Evolutionary conservation across 2,888 invertebrate species (phyloP).

Genomic region (Anagyrus pseudococci): DNA sequence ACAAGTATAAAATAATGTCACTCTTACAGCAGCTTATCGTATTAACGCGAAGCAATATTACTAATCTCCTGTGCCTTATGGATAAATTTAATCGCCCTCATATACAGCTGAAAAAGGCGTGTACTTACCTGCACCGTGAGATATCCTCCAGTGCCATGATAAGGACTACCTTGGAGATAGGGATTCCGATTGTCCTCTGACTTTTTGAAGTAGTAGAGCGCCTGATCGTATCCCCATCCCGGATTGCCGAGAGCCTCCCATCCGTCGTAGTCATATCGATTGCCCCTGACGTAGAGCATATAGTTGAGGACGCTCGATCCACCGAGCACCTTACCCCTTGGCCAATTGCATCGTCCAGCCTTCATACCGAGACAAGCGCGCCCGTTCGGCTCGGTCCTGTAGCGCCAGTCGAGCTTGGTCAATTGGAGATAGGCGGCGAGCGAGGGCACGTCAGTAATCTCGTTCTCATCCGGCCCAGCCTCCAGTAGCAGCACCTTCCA

Average conservation of each 20-base stretch:
- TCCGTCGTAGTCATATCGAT: slow-evolving; percentile 81
- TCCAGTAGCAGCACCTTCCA: slow-evolving; percentile 84
- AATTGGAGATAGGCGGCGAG: slow-evolving; percentile 86
- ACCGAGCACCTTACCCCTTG: slow-evolving; percentile 87
- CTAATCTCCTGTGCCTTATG: too few relatives aligned
- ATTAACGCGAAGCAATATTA: too few relatives aligned
- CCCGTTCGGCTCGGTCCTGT: slow-evolving; percentile 84
- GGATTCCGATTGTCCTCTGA: slow-evolving; percentile 90
- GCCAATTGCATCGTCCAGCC: slow-evolving; percentile 82
- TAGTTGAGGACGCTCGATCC: slow-evolving; percentile 88
- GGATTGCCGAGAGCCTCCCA: slow-evolving; percentile 88
- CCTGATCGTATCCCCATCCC: slow-evolving; percentile 87
- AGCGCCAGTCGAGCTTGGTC: slow-evolving; percentile 87
- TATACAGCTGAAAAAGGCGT: too few relatives aligned
- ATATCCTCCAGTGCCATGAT: slow-evolving; percentile 77
- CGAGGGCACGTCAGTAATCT: slow-evolving; percentile 87
- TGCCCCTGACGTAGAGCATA: slow-evolving; percentile 90
- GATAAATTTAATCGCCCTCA: too few relatives aligned
- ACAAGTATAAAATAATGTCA: too few relatives aligned
- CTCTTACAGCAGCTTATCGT: too few relatives aligned
- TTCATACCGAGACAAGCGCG: slow-evolving; percentile 85
- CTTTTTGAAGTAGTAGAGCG: slow-evolving; percentile 87
- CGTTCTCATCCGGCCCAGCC: slow-evolving; percentile 87
- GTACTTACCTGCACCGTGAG: slow-evolving; percentile 73
- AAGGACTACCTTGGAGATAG: slow-evolving; percentile 73